Base-by-base conservation (phyloP, 2,113 vertebrate species). In the Lamprotornis superbus region DNA sequence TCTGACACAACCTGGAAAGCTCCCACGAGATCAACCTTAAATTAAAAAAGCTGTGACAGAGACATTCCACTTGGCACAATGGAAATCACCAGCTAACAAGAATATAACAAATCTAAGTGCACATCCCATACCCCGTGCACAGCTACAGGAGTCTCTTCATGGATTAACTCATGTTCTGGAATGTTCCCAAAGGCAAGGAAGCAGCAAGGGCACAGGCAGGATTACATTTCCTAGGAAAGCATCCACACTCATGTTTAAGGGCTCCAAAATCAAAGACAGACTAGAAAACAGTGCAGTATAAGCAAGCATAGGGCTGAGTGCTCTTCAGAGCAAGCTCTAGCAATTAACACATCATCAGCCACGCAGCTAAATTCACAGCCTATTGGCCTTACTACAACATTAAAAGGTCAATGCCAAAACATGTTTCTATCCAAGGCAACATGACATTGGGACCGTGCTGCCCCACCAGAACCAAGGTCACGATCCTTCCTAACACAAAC, bases 371-470 rank as follows among this genome's bases (percentile, higher is more conserved):
- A 87, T 12, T 70, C 84, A 52, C 69, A 87, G 40, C 52, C 27
- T 52, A 30, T 8, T 60, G 69, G 68, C 80, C 47, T 68, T 10
- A 22, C 35, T 40, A 21, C 74, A 35, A 22, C 53, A 89, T 15
- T n/a, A 28, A 95, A 96, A 95, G 93, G 87, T 94, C 93, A 94
- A 6, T 31, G 50, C 55, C 83, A 80, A 10, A 92, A 61, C 28
- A 35, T 4, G 57, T 39, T 82, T 42, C 87, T 90, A 63, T 37
- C 53, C 91, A 57, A 67, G 78, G 82, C 53, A 87, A 88, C 30
- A 1, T 27, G 87, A 89, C 78, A 65, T 5, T 74, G 78, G 59
- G 74, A 90, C 55, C 47, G 19, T 2, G 0, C 27, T 25, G 27
- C 35, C 28, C 13, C 11, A 23, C 27, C 50, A 52, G 35, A 16